A percentile compares a stretch with the other conserved stretches of the same genome.
Evolutionary conservation across 2,888 invertebrate genomes (phyloP).

Genomic region (Diachrysia chrysitis): DNA sequence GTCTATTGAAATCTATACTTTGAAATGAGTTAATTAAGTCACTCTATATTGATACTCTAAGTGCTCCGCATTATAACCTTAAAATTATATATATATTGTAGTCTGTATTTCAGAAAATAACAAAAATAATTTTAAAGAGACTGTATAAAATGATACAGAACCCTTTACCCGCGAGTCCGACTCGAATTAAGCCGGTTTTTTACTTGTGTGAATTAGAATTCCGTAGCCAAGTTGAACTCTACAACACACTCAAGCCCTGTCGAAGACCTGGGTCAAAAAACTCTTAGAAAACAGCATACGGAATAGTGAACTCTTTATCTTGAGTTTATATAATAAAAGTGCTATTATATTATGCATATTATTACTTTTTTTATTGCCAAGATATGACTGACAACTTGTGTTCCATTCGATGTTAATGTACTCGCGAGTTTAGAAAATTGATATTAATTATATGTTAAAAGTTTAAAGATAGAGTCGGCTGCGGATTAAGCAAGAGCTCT

Average conservation of each 20-base stretch:
- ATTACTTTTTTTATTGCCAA: slow-evolving; percentile 45
- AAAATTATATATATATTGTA: no score
- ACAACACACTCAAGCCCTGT: slow-evolving; percentile 37
- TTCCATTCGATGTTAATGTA: slow-evolving; percentile 36
- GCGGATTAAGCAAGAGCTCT: no score
- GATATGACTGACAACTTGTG: slow-evolving; percentile 39
- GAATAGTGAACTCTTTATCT: slow-evolving; percentile 62
- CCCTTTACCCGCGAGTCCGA: no score
- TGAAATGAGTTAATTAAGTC: no score
- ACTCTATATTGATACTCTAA: no score
- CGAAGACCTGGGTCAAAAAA: slow-evolving; percentile 55
- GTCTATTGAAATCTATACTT: no score
- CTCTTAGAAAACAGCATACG: slow-evolving; percentile 61
- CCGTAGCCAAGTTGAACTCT: neutral
- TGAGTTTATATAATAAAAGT: slow-evolving; percentile 60
- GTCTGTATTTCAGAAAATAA: no score
- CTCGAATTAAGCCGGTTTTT: no score
- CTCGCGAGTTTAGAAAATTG: slow-evolving; percentile 15
- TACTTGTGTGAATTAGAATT: neutral
- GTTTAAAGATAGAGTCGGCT: neutral
- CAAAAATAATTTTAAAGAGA: no score
- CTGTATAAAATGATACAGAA: no score
- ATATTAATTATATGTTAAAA: neutral
- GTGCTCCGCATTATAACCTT: no score
- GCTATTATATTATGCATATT: slow-evolving; percentile 48